Base-by-base conservation (phyloP, 2,797 vertebrate species). In the Gephyroberyx darwinii region DNA sequence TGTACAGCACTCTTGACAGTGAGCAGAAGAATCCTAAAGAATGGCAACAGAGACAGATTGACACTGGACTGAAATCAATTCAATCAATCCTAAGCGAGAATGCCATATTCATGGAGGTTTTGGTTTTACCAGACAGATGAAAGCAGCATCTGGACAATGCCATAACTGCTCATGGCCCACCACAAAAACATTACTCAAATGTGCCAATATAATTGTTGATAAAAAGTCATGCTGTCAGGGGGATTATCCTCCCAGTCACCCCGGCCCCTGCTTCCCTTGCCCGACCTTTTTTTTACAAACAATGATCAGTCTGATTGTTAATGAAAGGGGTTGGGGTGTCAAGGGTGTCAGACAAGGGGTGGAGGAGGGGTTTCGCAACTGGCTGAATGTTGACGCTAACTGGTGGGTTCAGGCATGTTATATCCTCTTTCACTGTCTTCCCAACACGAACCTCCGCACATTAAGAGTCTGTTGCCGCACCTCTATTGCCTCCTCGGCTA, bases 401-500 rank as follows among this genome's bases (percentile, higher is more conserved):
- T 62, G 50, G 47, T 70, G 13, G 61, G 30, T 64, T 60, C 30
- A 59, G 33, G n/a, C 2, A 35, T 56, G 5, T 69, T 39, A 41
- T 64, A 57, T 22, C 67, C 39, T 48, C 50, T 47, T 30, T 45
- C 41, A 30, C 47, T 53, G 48, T 65, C 54, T 55, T 73, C 9
- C 31, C 33, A 9, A 37, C 19, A 5, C 45, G 51, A 72, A 56
- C 31, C 14, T 26, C 58, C 48, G 26, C 30, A 31, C 64, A 71
- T 52, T 13, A 51, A 41, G 48, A 65, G 59, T 78, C 58, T 53
- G 14, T 45, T 22, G 47, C 51, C 20, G 54, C 58, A 63, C 71
- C 73, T 37, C 47, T 22, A 55, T 57, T 56, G 57, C 8, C 52
- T 71, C 62, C 71, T 81, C 59, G 52, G 55, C 22, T 30, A 74